Conservation (phyloP, 2,888 invertebrate genomes). For the Acanthopleura granulata region DNA sequence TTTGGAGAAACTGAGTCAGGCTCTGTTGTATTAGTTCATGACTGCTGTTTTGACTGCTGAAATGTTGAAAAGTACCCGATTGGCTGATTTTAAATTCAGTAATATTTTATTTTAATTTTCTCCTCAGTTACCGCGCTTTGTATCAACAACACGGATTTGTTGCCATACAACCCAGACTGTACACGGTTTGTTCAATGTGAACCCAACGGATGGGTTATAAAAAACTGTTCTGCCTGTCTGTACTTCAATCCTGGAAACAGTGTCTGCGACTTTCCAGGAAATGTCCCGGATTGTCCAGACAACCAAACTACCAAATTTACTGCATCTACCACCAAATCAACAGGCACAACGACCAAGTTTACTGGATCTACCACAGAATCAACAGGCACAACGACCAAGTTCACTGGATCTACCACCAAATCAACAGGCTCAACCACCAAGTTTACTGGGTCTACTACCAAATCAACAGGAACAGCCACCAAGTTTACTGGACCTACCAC, state of each 20-base stretch:
- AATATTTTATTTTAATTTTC: background rate
- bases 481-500: background rate
- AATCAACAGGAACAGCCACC: background rate
- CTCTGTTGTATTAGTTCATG: too few relatives aligned
- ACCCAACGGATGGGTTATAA: background rate
- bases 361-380: background rate
- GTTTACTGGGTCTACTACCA: background rate
- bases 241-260: background rate
- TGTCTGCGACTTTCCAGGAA: background rate
- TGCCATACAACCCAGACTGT: conserved; percentile 10
- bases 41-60: too few relatives aligned
- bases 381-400: background rate
- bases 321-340: background rate
- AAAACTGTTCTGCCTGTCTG: background rate
- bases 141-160: too few relatives aligned
- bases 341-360: background rate
- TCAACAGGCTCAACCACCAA: background rate
- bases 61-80: background rate
- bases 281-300: background rate
- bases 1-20: too few relatives aligned
- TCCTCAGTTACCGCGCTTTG: too few relatives aligned
- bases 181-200: background rate
- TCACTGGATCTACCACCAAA: background rate
- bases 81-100: background rate
- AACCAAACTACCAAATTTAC: background rate